Conservation (phyloP, 2,888 invertebrate species). For the Watsonalla binaria region DNA sequence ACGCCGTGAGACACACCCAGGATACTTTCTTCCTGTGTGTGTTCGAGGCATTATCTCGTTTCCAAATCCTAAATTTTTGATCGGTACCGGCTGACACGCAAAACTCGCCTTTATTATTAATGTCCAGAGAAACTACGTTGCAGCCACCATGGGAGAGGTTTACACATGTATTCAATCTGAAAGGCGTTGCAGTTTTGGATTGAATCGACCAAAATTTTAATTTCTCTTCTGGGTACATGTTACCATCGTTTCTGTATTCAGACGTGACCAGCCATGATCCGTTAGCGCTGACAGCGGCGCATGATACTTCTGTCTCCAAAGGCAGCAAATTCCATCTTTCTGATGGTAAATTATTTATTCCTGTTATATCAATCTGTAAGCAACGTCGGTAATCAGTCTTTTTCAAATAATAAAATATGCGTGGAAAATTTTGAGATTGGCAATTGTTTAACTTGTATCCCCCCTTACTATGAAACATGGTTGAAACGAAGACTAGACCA, state of each 20-base stretch:
- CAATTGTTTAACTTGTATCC: too few species aligned
- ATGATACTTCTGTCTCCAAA: conserved; percentile 64
- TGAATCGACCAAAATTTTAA: conserved; percentile 61
- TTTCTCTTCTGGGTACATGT: conserved; percentile 61
- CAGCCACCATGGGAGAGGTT: conserved; percentile 68
- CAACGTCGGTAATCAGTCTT: not conserved
- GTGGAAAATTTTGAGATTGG: too few species aligned
- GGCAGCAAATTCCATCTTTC: conserved; percentile 63
- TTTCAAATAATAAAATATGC: too few species aligned
- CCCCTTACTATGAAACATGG: too few species aligned
- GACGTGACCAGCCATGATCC: conserved; percentile 66
- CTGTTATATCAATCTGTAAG: conserved; percentile 69
- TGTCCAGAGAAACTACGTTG: conserved; percentile 53
- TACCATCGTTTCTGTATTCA: conserved; percentile 66
- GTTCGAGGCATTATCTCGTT: conserved; percentile 33
- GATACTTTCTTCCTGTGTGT: conserved; percentile 28
- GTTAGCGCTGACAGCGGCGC: conserved; percentile 57
- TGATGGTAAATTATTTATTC: conserved; percentile 59
- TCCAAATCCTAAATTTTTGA: conserved; percentile 68
- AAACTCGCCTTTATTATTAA: conserved; percentile 54
- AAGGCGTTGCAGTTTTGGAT: conserved; percentile 38
- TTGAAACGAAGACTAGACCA: too few species aligned
- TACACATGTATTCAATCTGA: conserved; percentile 60
- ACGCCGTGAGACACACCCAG: conserved; percentile 64
- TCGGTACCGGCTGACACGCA: conserved; percentile 69